These are phyloP conservation scores for Halichoerus grypus DNA, from an alignment of 2,113 vertebrate genomes.

Conservation along the genomic window DNA sequence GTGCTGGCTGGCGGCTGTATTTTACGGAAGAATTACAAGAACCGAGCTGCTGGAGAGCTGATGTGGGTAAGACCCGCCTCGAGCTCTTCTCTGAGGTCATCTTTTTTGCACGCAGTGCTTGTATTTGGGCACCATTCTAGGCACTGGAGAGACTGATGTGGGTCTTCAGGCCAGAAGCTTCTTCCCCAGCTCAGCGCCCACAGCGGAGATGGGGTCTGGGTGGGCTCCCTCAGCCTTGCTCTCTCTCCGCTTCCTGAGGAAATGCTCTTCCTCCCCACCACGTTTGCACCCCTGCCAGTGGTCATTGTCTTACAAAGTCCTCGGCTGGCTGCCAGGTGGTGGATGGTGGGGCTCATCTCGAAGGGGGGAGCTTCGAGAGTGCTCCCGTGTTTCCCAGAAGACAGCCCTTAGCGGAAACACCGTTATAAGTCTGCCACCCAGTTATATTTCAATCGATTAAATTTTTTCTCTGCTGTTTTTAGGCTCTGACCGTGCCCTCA, in stretches of 20 bases:
- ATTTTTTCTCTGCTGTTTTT: background rate
- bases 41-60: no score
- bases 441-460: background rate
- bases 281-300: rapidly evolving
- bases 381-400: background rate
- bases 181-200: rapidly evolving
- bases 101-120: no score
- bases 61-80: rapidly evolving
- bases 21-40: background rate
- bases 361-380: no score
- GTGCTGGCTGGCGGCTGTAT: background rate
- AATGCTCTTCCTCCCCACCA: background rate
- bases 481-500: background rate
- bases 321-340: rapidly evolving
- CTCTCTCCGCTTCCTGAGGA: background rate
- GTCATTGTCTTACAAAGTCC: background rate
- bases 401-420: background rate
- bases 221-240: background rate
- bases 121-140: rapidly evolving
- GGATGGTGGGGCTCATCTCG: rapidly evolving
- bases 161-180: background rate
- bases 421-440: no score
- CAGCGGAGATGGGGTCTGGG: background rate
- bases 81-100: background rate
- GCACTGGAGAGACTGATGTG: rapidly evolving